Percentiles rank a stretch among this genome's conserved stretches.
Evolutionary conservation across 2,113 vertebrate species (phyloP).

Genomic region (Guaruba guarouba): DNA sequence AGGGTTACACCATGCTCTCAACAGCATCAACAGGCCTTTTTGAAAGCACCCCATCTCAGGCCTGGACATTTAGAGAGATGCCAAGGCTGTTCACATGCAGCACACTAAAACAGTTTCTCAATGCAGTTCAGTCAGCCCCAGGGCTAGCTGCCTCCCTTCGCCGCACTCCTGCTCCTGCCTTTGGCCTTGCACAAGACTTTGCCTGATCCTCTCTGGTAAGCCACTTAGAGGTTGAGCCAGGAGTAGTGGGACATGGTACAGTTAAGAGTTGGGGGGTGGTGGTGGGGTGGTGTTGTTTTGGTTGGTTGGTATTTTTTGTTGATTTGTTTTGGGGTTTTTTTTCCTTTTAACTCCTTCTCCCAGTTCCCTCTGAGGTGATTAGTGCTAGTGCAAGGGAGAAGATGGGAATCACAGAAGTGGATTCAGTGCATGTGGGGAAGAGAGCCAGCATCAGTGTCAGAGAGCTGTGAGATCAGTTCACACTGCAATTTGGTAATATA

Average conservation of each 20-base stretch:
- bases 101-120: neutral
- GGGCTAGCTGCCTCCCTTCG: neutral
- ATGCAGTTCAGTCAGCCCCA: neutral
- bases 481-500: neutral
- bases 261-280: rapidly evolving
- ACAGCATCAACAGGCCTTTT: neutral
- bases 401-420: neutral
- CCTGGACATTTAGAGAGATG: neutral
- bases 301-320: neutral
- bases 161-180: neutral
- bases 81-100: neutral
- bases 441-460: neutral
- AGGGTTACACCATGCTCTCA: neutral
- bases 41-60: neutral
- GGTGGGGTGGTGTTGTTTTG: neutral
- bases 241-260: neutral
- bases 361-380: neutral
- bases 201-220: neutral
- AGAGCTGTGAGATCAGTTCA: neutral
- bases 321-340: neutral
- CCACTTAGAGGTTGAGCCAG: neutral
- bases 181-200: neutral
- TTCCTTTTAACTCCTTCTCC: neutral
- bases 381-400: neutral
- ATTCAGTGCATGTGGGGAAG: too few relatives aligned